Evolutionary conservation across 2,113 vertebrate genomes (phyloP).

Genomic region (Poeciliopsis retropinna): DNA sequence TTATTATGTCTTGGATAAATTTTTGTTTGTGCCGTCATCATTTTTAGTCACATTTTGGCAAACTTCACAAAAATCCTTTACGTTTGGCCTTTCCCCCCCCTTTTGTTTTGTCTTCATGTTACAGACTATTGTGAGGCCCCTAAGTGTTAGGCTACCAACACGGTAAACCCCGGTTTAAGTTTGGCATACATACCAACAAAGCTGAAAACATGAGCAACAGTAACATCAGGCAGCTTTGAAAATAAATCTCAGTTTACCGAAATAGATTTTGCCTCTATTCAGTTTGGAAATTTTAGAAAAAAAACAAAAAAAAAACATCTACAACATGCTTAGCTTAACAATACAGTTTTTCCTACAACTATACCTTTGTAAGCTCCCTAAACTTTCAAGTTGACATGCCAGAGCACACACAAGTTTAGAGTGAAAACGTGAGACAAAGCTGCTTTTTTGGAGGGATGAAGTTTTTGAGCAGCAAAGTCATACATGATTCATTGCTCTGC

Average conservation of each 20-base stretch:
- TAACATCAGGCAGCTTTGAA: background rate
- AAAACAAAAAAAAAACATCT: background rate
- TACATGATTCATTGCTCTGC: constrained; percentile 69
- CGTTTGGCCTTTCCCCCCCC: no score
- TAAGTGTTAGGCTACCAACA: background rate
- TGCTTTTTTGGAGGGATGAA: constrained; percentile 16
- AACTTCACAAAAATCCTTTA: no score
- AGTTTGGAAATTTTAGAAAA: background rate
- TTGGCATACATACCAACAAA: background rate
- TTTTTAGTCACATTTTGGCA: no score
- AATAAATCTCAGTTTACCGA: background rate
- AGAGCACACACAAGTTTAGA: background rate
- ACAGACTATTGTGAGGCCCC: background rate
- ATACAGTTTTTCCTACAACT: background rate
- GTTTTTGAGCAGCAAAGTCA: constrained; percentile 45
- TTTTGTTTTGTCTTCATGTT: no score
- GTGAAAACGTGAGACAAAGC: background rate
- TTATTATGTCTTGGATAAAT: no score
- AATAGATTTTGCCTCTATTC: background rate
- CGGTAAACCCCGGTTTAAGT: background rate
- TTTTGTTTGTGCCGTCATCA: no score
- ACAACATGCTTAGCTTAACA: background rate
- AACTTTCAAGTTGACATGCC: background rate
- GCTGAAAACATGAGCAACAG: background rate
- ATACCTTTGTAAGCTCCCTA: background rate